phyloP scores from a whole-genome alignment of 2,888 invertebrate species.

The Alloscopus bannaensis region DNA sequence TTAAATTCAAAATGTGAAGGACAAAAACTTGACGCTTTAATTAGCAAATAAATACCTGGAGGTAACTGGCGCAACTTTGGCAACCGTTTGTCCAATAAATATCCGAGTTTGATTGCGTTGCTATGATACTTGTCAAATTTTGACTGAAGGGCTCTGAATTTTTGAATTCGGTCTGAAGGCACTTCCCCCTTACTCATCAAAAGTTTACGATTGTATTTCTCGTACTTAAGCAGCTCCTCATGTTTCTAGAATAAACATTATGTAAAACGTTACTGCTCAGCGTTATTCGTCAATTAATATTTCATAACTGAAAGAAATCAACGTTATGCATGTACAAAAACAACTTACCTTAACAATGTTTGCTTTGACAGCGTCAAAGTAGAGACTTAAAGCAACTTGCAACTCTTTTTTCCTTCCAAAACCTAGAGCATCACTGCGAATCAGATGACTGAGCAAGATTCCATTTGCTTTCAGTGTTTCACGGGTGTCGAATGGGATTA shows the following conservation, averaged over 20 bases:
- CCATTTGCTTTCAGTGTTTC: constrained; percentile 83
- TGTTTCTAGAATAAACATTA: constrained; percentile 78
- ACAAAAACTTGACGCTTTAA: not conserved
- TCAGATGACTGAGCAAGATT: constrained; percentile 82
- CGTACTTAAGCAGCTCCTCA: constrained; percentile 87
- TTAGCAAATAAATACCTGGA: constrained; percentile 52
- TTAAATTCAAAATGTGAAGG: not conserved
- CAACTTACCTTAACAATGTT: not conserved
- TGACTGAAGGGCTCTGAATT: constrained; percentile 85
- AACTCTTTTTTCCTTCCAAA: not conserved
- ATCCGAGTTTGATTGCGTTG: constrained; percentile 88
- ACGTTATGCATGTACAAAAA: not conserved
- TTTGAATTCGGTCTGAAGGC: constrained; percentile 90
- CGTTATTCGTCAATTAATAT: not conserved
- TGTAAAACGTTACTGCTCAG: not conserved
- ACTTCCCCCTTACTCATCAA: constrained; percentile 95
- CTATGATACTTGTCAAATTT: constrained; percentile 86
- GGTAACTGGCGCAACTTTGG: constrained; percentile 81
- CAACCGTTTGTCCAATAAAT: constrained; percentile 87
- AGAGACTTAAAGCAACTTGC: constrained; percentile 10
- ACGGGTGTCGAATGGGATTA: constrained; percentile 86
- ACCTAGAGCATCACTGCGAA: constrained; percentile 83
- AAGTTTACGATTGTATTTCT: constrained; percentile 90
- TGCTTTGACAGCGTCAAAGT: not conserved
- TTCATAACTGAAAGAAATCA: too few species aligned